Conservation (phyloP, 35 echinoderm and acorn worm genomes). For the Apostichopus parvimensis region DNA sequence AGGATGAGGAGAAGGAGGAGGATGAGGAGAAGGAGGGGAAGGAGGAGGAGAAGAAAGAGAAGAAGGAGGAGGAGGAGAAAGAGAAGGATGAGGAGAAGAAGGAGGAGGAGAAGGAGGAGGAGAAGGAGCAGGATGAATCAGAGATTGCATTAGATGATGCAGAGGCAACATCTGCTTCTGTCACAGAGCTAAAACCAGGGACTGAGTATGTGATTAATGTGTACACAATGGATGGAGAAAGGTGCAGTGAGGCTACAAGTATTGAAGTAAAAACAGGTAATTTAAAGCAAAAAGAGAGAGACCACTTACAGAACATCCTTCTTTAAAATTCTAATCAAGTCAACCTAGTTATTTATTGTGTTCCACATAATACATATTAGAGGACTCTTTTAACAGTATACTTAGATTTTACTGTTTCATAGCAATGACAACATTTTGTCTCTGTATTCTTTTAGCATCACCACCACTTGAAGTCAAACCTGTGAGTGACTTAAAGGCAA, state of each 20-base stretch:
- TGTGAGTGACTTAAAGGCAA: constrained; percentile 4
- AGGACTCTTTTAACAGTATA: too few relatives aligned
- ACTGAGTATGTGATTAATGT: constrained; percentile 66
- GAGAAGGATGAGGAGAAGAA: too few relatives aligned
- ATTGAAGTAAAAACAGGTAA: constrained; percentile 60
- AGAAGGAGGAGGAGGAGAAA: too few relatives aligned
- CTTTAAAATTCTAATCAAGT: too few relatives aligned
- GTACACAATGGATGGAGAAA: constrained; percentile 67
- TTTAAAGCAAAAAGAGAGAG: background rate
- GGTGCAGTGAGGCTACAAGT: constrained; percentile 55
- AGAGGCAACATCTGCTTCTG: constrained; percentile 37
- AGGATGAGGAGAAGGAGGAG: too few relatives aligned
- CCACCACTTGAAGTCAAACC: background rate
- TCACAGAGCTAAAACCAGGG: constrained; percentile 52
- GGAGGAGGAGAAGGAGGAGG: too few relatives aligned
- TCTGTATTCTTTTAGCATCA: background rate
- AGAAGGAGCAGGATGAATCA: background rate
- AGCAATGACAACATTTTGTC: background rate
- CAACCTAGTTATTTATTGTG: too few relatives aligned
- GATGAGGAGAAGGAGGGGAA: too few relatives aligned
- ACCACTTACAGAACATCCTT: too few relatives aligned
- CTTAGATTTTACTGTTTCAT: too few relatives aligned
- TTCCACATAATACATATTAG: too few relatives aligned
- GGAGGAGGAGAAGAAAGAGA: too few relatives aligned
- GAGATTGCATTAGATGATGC: constrained; percentile 54